Evolutionary conservation across 2,797 vertebrate genomes (phyloP).

Genomic region (Molothrus ater): DNA sequence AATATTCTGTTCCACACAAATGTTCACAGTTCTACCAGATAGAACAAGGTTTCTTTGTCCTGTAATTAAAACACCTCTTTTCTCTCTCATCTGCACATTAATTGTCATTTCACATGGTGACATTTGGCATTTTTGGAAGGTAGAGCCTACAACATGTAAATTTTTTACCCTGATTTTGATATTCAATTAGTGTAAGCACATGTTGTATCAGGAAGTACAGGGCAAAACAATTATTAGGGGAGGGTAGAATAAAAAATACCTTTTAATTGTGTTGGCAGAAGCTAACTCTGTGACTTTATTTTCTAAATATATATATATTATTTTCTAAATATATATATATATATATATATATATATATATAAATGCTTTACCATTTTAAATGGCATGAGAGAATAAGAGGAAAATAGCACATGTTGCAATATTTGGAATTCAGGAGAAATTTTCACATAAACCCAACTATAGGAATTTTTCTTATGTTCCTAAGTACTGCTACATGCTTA

Average conservation of each 20-base stretch:
- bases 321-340: neutral
- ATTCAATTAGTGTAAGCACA: neutral
- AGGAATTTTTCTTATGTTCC: neutral
- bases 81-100: neutral
- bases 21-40: neutral
- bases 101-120: neutral
- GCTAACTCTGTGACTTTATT: neutral
- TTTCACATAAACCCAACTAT: neutral
- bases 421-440: neutral
- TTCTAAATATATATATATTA: neutral
- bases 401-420: neutral
- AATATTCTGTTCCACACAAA: constrained; percentile 31
- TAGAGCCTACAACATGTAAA: neutral
- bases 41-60: neutral
- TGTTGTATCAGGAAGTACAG: neutral
- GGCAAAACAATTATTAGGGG: neutral
- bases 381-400: neutral
- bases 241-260: neutral
- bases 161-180: neutral
- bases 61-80: constrained; percentile 20
- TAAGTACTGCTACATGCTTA: neutral
- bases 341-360: no score
- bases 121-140: neutral
- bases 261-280: neutral
- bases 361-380: neutral